Conservation (phyloP, 2,797 vertebrate genomes). For the Carduelis carduelis region DNA sequence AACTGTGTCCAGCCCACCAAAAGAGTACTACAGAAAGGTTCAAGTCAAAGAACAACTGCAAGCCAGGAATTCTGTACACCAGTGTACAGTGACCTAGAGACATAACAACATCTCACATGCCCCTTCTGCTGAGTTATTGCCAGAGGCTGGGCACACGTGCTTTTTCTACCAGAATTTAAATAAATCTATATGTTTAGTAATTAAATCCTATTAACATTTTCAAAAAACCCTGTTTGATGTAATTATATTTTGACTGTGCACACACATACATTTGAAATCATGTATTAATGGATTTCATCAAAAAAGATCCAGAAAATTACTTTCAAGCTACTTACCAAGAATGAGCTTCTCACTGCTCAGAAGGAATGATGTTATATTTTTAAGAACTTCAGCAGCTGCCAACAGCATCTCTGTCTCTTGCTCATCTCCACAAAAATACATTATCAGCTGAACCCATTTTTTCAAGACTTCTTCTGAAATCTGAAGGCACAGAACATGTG, state of each 20-base stretch:
- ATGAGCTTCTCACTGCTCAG: conserved; percentile 75
- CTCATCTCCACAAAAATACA: conserved; percentile 82
- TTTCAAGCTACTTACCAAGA: conserved; percentile 80
- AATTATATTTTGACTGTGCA: not conserved
- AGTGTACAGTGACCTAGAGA: not conserved
- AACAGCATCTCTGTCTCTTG: conserved; percentile 85
- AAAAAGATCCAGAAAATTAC: not conserved
- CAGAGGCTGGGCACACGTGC: not conserved
- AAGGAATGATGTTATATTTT: conserved; percentile 72
- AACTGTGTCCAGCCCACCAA: not conserved
- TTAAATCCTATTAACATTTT: not conserved
- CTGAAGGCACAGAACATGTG: conserved; percentile 42
- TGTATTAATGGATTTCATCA: not conserved
- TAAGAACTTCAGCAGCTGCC: conserved; percentile 83
- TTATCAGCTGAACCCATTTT: conserved; percentile 83
- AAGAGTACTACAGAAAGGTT: not conserved
- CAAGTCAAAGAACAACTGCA: not conserved
- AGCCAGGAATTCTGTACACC: not conserved
- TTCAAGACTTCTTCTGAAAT: conserved; percentile 63
- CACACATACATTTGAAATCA: not conserved
- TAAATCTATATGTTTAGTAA: not conserved
- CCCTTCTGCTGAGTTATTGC: not conserved
- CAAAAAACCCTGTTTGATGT: rapidly evolving
- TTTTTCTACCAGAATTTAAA: not conserved
- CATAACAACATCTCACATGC: not conserved